These are phyloP conservation scores for Alouatta palliata DNA, from an alignment of 2,113 vertebrate genomes.

Conservation along the genomic window DNA sequence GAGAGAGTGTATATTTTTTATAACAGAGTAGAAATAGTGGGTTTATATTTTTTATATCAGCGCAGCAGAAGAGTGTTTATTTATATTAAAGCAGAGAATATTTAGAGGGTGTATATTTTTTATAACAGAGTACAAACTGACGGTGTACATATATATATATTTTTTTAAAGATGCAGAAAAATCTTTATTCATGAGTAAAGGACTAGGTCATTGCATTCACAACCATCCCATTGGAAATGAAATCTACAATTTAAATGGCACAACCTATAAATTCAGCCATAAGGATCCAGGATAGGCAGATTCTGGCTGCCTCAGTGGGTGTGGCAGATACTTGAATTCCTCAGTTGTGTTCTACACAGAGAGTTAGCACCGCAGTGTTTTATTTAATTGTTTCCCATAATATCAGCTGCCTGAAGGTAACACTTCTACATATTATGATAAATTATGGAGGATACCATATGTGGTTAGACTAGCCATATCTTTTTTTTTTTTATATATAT, in stretches of 20 bases:
- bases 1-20: too few species aligned
- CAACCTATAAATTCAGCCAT: conserved; percentile 38
- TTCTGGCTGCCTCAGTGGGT: not conserved
- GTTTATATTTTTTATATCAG: too few species aligned
- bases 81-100: too few species aligned
- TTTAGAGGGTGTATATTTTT: too few species aligned
- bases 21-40: too few species aligned
- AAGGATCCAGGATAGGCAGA: not conserved
- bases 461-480: conserved; percentile 37
- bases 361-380: conserved; percentile 56
- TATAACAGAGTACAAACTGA: too few species aligned
- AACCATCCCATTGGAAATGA: conserved; percentile 50
- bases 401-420: conserved; percentile 64
- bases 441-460: conserved; percentile 63
- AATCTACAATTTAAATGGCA: conserved; percentile 65
- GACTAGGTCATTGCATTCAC: conserved; percentile 42
- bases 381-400: conserved; percentile 71
- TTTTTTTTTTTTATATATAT: too few species aligned
- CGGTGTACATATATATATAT: too few species aligned
- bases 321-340: conserved; percentile 56
- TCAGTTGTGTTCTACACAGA: conserved; percentile 53
- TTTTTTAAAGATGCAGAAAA: conserved; percentile 65
- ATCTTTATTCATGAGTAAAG: conserved; percentile 71
- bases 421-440: conserved; percentile 66
- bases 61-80: too few species aligned